Percentiles rank a stretch among this genome's conserved stretches.
These are phyloP conservation scores for Chamaetylas fuelleborni DNA, from an alignment of 2,113 vertebrate species.

Conservation along the genomic window DNA sequence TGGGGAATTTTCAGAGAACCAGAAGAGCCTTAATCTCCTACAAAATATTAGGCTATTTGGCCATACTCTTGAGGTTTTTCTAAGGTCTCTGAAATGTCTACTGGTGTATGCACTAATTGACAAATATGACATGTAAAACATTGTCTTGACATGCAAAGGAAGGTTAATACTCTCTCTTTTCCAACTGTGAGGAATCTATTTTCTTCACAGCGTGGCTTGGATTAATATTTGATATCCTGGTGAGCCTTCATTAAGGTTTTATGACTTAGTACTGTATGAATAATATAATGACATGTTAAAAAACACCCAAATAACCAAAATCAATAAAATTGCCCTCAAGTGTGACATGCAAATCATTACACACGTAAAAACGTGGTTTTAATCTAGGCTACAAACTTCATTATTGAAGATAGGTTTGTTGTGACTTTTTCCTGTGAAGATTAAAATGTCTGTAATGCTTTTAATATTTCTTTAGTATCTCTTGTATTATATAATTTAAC, in stretches of 20 bases:
- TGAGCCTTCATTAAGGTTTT: not conserved
- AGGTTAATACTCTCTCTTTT: not conserved
- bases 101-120: not conserved
- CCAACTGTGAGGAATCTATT: not conserved
- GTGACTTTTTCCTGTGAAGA: not conserved
- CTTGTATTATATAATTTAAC: not conserved
- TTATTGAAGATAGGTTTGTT: not conserved
- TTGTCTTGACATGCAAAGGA: not conserved
- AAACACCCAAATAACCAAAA: not conserved
- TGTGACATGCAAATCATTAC: not conserved
- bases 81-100: not conserved
- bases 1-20: not conserved
- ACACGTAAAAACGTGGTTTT: not conserved
- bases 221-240: not conserved
- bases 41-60: not conserved
- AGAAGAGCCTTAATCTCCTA: not conserved
- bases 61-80: not conserved
- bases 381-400: not conserved
- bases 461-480: not conserved
- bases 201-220: not conserved
- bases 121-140: not conserved
- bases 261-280: not conserved
- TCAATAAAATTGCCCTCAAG: not conserved
- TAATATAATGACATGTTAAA: not conserved
- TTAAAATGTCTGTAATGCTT: not conserved